Percentiles rank a stretch among this genome's conserved stretches.
Conservation (phyloP, 2,888 invertebrate genomes). For the Chymomyza procnemis region DNA sequence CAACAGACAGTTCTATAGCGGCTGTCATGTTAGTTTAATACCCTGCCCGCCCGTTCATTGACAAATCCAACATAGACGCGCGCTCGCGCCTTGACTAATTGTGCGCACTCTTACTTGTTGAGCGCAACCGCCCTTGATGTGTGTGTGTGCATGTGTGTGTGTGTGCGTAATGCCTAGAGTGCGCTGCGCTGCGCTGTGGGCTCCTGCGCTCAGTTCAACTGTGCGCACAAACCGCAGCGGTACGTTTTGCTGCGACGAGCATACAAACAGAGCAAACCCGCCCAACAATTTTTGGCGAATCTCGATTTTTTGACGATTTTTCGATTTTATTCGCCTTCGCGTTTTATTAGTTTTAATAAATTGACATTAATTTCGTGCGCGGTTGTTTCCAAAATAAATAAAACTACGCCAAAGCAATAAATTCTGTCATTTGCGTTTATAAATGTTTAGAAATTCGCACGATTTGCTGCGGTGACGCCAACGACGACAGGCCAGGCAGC, state of each 20-base stretch:
- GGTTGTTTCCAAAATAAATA: slow-evolving; percentile 1
- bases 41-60: background rate
- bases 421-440: slow-evolving; percentile 19
- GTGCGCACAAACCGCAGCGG: slow-evolving; percentile 39
- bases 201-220: slow-evolving; percentile 42
- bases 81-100: slow-evolving; percentile 7
- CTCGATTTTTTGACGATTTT: background rate
- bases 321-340: background rate
- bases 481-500: background rate
- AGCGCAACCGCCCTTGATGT: too few relatives aligned
- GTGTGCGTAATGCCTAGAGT: too few relatives aligned
- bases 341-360: slow-evolving; percentile 63
- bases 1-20: slow-evolving; percentile 14
- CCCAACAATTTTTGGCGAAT: background rate
- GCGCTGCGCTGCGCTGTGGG: too few relatives aligned
- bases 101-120: slow-evolving; percentile 10
- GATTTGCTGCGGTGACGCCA: slow-evolving; percentile 15
- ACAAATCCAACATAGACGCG: slow-evolving; percentile 5
- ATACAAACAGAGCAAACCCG: background rate
- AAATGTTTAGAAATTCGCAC: slow-evolving; percentile 11
- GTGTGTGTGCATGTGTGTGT: too few relatives aligned
- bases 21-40: slow-evolving; percentile 63
- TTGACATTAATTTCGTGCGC: slow-evolving; percentile 44
- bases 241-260: background rate
- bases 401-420: slow-evolving; percentile 13